These are phyloP conservation scores for Pocota personata DNA, from an alignment of 2,888 invertebrate species.

Conservation along the genomic window DNA sequence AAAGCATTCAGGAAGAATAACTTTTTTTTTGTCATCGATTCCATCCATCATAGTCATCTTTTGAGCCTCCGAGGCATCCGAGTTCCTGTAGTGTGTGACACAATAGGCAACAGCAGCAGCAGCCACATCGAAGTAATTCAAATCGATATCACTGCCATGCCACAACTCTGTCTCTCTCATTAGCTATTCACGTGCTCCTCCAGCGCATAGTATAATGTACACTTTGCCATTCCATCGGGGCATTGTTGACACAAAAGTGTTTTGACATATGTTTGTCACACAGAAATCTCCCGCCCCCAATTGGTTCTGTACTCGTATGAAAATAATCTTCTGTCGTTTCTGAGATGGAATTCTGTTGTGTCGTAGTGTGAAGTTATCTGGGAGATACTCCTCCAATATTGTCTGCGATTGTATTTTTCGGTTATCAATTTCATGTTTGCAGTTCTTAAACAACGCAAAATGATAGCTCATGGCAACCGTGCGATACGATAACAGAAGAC, in stretches of 20 bases:
- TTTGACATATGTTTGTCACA: constrained; percentile 64
- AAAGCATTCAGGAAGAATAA: constrained; percentile 3
- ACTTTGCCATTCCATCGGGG: constrained; percentile 16
- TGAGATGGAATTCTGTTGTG: not conserved
- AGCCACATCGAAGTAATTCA: constrained; percentile 44
- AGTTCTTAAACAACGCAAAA: constrained; percentile 49
- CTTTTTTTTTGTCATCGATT: constrained; percentile 48
- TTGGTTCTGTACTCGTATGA: not conserved
- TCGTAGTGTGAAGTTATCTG: not conserved
- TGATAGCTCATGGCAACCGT: constrained; percentile 36
- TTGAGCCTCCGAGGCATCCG: constrained; percentile 35
- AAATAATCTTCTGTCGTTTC: constrained; percentile 2
- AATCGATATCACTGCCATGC: constrained; percentile 62
- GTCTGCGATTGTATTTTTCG: constrained; percentile 43
- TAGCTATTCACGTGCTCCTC: constrained; percentile 62
- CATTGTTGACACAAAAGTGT: constrained; percentile 55
- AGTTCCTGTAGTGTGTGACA: constrained; percentile 40
- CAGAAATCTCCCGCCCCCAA: constrained; percentile 3
- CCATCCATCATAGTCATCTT: constrained; percentile 56
- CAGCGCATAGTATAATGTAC: not conserved
- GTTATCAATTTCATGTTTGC: constrained; percentile 64
- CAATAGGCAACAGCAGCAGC: constrained; percentile 45
- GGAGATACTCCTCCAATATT: constrained; percentile 13
- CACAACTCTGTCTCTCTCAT: constrained; percentile 50
- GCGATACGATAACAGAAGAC: constrained; percentile 25